Evolutionary conservation across 30 jellyfish, hydroid and myxozoan species (phyloP).

Genomic region (Pelagia noctiluca): DNA sequence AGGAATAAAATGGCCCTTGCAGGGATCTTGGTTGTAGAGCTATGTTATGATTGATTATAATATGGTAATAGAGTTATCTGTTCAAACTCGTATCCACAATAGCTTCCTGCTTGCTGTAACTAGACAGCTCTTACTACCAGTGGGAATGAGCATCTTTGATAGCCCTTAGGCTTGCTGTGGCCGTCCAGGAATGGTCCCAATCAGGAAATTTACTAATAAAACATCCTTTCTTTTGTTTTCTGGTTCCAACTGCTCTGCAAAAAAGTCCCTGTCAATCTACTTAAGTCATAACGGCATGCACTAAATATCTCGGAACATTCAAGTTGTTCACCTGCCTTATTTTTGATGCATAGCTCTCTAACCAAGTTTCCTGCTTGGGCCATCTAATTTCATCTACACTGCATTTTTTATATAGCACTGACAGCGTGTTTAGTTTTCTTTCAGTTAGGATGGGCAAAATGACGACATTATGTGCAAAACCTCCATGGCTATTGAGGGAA

Average conservation of each 20-base stretch:
- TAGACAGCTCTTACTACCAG: no score
- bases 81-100: no score
- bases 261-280: no score
- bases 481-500: conserved; percentile 16
- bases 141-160: no score
- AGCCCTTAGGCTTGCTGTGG: no score
- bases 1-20: conserved; percentile 1
- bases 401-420: conserved; percentile 13
- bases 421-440: conserved; percentile 1
- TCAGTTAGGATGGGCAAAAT: conserved; percentile 4
- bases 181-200: no score
- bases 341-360: conserved; percentile 17
- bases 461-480: conserved; percentile 8
- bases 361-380: conserved; percentile 12
- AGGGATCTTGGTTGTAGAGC: neutral
- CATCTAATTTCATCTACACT: conserved; percentile 8
- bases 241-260: no score
- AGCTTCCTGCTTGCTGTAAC: no score
- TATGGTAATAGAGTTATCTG: no score
- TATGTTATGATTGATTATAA: no score
- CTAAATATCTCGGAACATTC: conserved; percentile 9
- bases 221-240: no score
- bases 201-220: no score
- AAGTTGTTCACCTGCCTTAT: conserved; percentile 18
- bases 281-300: neutral